Conservation (phyloP, 2,113 vertebrate genomes). For the Chaetodon trifascialis region DNA sequence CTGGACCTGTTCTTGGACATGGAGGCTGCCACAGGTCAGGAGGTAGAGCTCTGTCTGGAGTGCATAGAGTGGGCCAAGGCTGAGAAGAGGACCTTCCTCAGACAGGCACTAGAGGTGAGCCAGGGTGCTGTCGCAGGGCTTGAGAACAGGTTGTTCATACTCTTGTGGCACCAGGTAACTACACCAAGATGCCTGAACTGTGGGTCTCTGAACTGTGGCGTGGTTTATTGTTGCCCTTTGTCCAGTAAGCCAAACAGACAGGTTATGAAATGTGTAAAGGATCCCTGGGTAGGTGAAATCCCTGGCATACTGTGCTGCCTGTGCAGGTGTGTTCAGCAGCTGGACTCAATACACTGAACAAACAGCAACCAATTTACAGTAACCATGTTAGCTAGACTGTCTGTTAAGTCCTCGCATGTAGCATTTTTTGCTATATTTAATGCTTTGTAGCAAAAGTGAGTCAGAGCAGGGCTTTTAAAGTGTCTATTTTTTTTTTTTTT, state of each 20-base stretch:
- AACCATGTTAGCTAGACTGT: not conserved
- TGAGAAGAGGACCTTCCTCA: conserved; percentile 97
- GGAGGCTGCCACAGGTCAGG: conserved; percentile 97
- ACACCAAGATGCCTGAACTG: not conserved
- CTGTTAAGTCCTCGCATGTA: no score
- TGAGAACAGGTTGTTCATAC: not conserved
- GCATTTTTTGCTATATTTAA: no score
- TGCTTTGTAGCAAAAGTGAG: not conserved
- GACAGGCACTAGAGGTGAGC: conserved; percentile 95
- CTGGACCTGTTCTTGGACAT: conserved; percentile 97
- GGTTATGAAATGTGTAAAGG: not conserved
- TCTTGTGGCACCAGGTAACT: not conserved
- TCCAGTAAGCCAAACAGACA: not conserved
- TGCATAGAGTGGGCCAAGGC: conserved; percentile 98
- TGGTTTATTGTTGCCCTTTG: not conserved
- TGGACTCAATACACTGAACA: not conserved
- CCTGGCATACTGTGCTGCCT: not conserved
- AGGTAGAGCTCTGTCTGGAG: conserved; percentile 97
- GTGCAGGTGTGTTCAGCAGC: not conserved
- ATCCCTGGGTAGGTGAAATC: not conserved
- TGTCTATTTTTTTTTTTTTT: no score
- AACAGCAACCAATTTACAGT: not conserved
- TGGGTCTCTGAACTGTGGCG: not conserved
- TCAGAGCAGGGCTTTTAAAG: not conserved
- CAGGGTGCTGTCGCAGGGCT: not conserved